A percentile compares a stretch with the other conserved stretches of the same genome.
Conservation (phyloP, 2,797 vertebrate genomes). For the Anableps anableps region DNA sequence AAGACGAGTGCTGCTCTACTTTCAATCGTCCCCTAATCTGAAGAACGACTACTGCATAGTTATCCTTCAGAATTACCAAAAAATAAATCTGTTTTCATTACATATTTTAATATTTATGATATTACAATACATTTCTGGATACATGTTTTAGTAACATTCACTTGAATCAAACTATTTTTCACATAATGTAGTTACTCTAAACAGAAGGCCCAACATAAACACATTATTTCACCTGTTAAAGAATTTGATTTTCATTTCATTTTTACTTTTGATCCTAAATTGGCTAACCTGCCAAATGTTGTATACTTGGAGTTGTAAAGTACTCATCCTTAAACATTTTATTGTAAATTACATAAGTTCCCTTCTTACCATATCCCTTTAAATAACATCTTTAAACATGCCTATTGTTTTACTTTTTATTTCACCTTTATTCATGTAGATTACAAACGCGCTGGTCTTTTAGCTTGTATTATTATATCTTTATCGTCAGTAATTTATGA, state of each 20-base stretch:
- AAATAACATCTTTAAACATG: too few relatives aligned
- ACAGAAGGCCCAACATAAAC: not conserved
- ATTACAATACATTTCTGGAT: not conserved
- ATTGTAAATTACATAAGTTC: not conserved
- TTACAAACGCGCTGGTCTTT: not conserved
- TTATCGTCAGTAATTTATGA: not conserved
- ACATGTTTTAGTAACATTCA: not conserved
- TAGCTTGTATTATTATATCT: not conserved
- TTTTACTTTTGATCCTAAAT: not conserved
- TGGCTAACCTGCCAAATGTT: not conserved
- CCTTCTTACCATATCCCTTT: not conserved
- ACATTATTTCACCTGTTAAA: not conserved
- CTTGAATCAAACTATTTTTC: not conserved
- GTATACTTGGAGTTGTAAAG: not conserved
- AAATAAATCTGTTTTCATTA: not conserved
- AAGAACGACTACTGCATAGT: not conserved
- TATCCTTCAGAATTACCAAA: not conserved
- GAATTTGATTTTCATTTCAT: not conserved
- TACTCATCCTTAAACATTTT: not conserved
- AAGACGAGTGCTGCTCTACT: not conserved
- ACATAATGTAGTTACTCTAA: not conserved
- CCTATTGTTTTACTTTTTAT: not conserved
- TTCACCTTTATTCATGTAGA: not conserved
- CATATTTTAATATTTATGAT: not conserved
- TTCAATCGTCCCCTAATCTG: not conserved